A percentile compares a stretch with the other conserved stretches of the same genome.
phyloP scores from a whole-genome alignment of 2,888 invertebrate species.

The Deladenus siricidicola region DNA sequence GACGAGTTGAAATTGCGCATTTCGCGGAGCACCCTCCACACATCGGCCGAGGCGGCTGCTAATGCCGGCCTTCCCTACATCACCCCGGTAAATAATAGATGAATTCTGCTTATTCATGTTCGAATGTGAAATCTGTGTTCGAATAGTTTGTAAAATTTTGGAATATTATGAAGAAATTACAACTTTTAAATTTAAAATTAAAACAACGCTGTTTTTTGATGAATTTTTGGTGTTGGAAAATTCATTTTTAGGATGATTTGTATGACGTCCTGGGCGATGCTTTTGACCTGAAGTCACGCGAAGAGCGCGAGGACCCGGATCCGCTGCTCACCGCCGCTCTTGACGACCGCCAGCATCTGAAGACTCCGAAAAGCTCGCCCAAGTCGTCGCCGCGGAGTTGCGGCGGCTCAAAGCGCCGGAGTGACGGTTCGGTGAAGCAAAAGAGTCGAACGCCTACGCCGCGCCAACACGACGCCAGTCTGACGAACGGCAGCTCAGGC shows the following conservation, averaged over 20 bases:
- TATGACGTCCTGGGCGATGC: conserved; percentile 20
- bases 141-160: background rate
- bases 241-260: conserved; percentile 16
- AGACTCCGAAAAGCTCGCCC: background rate
- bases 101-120: background rate
- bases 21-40: background rate
- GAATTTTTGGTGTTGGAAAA: background rate
- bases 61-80: conserved; percentile 1
- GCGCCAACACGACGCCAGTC: background rate
- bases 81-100: background rate
- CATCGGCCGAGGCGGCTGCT: background rate
- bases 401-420: background rate
- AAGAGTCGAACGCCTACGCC: background rate
- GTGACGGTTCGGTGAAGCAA: background rate
- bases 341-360: background rate
- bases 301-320: conserved; percentile 5
- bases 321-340: background rate
- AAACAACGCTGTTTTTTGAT: too few relatives aligned
- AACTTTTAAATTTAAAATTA: background rate
- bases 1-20: background rate
- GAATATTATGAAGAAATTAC: background rate
- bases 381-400: background rate
- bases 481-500: background rate
- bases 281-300: background rate
- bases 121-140: background rate